Evolutionary conservation across 2,797 vertebrate species (phyloP), one percentile per base, ranked within the genome.

Genomic region (Protonibea diacanthus): DNA sequence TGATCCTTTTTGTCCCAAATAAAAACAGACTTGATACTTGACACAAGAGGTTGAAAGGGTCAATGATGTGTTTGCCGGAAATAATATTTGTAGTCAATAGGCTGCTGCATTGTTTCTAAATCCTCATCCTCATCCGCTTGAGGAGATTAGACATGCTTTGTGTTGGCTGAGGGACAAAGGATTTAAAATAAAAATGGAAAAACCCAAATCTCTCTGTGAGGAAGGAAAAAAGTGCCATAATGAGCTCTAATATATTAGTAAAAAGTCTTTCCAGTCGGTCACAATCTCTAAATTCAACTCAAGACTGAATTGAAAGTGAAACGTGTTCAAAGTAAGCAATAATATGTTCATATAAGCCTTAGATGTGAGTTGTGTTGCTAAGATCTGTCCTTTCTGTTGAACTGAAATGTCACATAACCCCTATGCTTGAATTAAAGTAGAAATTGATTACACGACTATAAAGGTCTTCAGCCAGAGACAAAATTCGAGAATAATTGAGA

Each of bases 131-230:
- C 66, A 52, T 49, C 47, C 1, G 0, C 52, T 66, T 58, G 58
- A 81, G 51, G 64, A 83, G 88, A 85, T 90, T 89, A 88, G 76
- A 77, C 62, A 40, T 45, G 63, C 68, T 86, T 74, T 69, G 71
- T 74, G 73, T 13, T 56, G 52, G 40, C 64, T 53, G 12, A 48
- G 53, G 73, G 42, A 57, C 47, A 68, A 71, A 47, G 58, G 77
- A 78, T 82, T 85, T 55, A 18, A 3, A 48, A 64, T 60, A 42
- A 71, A 49, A 25, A 51, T 7, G 18, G 25, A 44, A 23, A 71
- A 67, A 62, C 20, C 12, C 6, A 48, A 57, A 74, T 65, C 42
- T 47, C 27, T 74, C 6, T 52, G 27, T 27, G 62, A 55, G 76
- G 27, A 67, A 68, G 45, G 15, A 61, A 62, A 60, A 73, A 70